A percentile compares a stretch with the other conserved stretches of the same genome.
Evolutionary conservation across 1,140 invertebrate species (phyloP).

Genomic region (Oncopeltus fasciatus): DNA sequence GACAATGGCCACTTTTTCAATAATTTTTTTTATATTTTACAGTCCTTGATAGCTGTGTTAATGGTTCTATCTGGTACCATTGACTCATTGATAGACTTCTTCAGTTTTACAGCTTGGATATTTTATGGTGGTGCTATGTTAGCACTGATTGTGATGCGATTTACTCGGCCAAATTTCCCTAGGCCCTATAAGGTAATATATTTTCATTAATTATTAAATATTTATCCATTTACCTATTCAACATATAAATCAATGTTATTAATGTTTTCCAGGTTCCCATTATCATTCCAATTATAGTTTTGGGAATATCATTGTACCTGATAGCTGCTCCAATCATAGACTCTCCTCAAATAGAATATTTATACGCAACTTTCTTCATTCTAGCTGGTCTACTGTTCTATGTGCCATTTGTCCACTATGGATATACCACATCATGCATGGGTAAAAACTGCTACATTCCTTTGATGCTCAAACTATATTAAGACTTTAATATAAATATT

Average conservation of each 20-base stretch:
- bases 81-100: slow-evolving; percentile 82
- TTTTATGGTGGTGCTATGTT: slow-evolving; percentile 85
- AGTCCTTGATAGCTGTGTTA: slow-evolving; percentile 56
- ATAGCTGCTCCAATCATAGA: slow-evolving; percentile 86
- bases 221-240: too few relatives aligned
- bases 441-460: too few relatives aligned
- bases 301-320: slow-evolving; percentile 77
- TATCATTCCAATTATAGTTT: slow-evolving; percentile 74
- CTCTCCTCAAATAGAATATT: slow-evolving; percentile 75
- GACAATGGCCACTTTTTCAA: too few relatives aligned
- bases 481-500: too few relatives aligned
- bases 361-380: slow-evolving; percentile 82
- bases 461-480: too few relatives aligned
- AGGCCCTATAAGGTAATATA: slow-evolving; percentile 66
- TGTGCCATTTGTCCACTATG: slow-evolving; percentile 81
- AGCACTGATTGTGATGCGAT: slow-evolving; percentile 73
- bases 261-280: slow-evolving; percentile 75
- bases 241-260: too few relatives aligned
- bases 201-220: too few relatives aligned
- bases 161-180: slow-evolving; percentile 71
- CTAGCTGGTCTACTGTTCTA: slow-evolving; percentile 78
- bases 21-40: too few relatives aligned
- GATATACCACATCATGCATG: slow-evolving; percentile 65
- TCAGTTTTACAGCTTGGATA: slow-evolving; percentile 90
- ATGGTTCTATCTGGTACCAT: slow-evolving; percentile 84